phyloP scores from a whole-genome alignment of 1,140 invertebrate genomes.

The Prorops nasuta region DNA sequence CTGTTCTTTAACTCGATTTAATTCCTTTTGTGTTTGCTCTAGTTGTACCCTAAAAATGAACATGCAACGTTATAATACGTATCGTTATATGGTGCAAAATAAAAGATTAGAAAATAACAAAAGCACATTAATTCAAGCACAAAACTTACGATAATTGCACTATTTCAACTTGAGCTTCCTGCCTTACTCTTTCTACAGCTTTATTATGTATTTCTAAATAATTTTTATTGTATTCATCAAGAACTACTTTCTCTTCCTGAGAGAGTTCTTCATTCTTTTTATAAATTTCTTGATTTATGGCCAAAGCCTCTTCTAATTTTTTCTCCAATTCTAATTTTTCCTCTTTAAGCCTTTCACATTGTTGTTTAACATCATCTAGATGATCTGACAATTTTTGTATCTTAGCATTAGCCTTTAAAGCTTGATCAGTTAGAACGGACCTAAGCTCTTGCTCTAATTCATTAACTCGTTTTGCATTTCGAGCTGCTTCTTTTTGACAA shows the following conservation, averaged over 20 bases:
- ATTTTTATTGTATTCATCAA: conserved; percentile 45
- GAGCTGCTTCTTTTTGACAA: conserved; percentile 33
- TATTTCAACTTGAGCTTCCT: conserved; percentile 44
- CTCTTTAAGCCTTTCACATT: conserved; percentile 33
- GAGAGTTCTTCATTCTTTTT: conserved; percentile 38
- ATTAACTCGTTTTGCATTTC: conserved; percentile 35
- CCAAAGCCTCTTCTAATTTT: conserved; percentile 40
- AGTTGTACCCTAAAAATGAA: conserved; percentile 44
- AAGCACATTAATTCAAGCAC: too few relatives aligned
- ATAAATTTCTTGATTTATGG: conserved; percentile 37
- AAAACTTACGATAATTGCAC: conserved; percentile 47
- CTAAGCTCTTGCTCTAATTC: conserved; percentile 48
- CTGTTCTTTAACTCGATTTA: conserved; percentile 48
- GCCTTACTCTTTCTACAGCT: conserved; percentile 41
- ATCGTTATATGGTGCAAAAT: background rate
- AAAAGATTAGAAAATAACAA: conserved; percentile 3
- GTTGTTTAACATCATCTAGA: conserved; percentile 39
- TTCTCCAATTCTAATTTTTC: conserved; percentile 40
- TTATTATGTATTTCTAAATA: conserved; percentile 49
- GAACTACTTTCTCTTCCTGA: conserved; percentile 34
- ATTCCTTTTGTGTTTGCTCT: conserved; percentile 48
- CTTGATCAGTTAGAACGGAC: conserved; percentile 41
- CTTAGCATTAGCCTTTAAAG: conserved; percentile 41
- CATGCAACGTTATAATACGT: conserved; percentile 1
- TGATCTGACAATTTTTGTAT: conserved; percentile 46